phyloP scores from a whole-genome alignment of 2,797 vertebrate species.

The Falco peregrinus region DNA sequence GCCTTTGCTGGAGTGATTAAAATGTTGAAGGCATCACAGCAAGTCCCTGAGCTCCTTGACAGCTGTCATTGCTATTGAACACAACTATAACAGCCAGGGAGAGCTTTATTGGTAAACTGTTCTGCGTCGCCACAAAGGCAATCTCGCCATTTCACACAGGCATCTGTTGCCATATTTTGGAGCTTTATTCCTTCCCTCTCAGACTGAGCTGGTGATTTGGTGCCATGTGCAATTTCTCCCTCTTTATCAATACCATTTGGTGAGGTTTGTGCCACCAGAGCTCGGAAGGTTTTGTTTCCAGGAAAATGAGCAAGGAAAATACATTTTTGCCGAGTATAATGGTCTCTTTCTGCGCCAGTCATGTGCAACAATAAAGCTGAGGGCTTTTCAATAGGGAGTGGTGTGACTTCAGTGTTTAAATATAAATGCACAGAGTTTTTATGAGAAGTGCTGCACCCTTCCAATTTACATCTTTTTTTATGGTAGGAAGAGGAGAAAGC shows the following conservation, averaged over 20 bases:
- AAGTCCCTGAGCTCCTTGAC: conserved; percentile 77
- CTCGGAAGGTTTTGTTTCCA: conserved; percentile 53
- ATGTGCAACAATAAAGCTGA: conserved; percentile 45
- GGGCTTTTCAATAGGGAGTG: conserved; percentile 45
- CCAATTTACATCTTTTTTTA: conserved; percentile 54
- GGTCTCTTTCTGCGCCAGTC: conserved; percentile 54
- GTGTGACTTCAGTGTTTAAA: conserved; percentile 57
- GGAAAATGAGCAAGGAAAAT: conserved; percentile 66
- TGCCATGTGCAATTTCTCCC: conserved; percentile 23
- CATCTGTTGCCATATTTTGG: conserved; percentile 74
- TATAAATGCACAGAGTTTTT: conserved; percentile 57
- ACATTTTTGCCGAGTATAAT: conserved; percentile 54
- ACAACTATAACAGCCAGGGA: conserved; percentile 71
- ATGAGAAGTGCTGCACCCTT: conserved; percentile 24
- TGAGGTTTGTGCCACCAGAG: conserved; percentile 11
- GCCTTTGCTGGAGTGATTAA: conserved; percentile 72
- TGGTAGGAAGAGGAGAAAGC: conserved; percentile 30
- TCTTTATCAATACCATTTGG: not conserved
- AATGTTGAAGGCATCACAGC: conserved; percentile 73
- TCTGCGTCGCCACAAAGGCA: conserved; percentile 55
- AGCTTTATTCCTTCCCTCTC: conserved; percentile 43
- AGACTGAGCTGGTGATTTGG: not conserved
- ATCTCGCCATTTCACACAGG: conserved; percentile 57
- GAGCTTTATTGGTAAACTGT: conserved; percentile 74
- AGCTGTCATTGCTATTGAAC: conserved; percentile 80